Evolutionary conservation across 2,797 vertebrate species (phyloP), one percentile per base, ranked within the genome.

Genomic region (Liparis tanakae): DNA sequence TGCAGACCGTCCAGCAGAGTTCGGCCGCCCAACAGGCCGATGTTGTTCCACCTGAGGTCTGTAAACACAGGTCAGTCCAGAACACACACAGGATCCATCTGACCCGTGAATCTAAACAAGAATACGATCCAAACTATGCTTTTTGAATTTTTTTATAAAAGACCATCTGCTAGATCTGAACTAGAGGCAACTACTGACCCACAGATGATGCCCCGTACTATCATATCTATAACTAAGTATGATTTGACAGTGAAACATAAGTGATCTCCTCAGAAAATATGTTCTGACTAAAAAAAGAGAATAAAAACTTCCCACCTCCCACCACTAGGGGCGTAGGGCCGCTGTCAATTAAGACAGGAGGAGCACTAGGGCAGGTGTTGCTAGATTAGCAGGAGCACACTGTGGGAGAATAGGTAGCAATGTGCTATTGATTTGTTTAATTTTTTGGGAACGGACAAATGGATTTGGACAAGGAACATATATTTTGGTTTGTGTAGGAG

Each of bases 41-140:
- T 83, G 76, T 95, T 98, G 91, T 99, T 99, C 98, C 98, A 99
- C 70, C 98, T 94, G 62, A 99, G 86, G 90, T 99, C 98, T 99
- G 85, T 20, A 4, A 60, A 64, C 18, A 73, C 43, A 30, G 25
- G 25, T 22, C 25, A 68, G 39, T 14, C 20, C 25, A 30, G 25
- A 63, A 1, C 1, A 1, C 2, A 30, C 25, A 30, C 25, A 4
- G 25, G 25, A 30, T 30, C 25, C 25, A 30, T 30, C 25, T 30
- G 25, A 30, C 25, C 25, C 25, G 25, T 30, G 25, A 30, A 30
- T 30, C 25, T 30, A 30, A 30, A 30, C 25, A 2, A 30, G 25
- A 30, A 30, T 30, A 30, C 25, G 25, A 30, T 30, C 25, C 25
- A 30, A 30, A 30, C 25, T 2, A 10, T 41, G 12, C 39, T 41